Base-by-base conservation (phyloP, 2,888 invertebrate species). In the Chironomus riparius region DNA sequence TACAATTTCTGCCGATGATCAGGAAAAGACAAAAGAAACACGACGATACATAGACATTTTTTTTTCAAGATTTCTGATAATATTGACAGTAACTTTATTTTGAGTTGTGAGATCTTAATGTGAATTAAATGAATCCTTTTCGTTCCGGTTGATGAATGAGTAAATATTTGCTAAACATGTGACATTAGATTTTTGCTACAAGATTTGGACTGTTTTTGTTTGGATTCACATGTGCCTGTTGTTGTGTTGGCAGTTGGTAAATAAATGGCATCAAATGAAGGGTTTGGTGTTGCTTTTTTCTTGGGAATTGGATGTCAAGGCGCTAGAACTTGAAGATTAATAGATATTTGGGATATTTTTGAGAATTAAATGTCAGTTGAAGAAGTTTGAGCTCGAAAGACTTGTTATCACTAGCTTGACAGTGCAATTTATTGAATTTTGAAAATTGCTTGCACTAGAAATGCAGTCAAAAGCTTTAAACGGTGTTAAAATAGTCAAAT, bases 21-120 rank as follows among this genome's bases (percentile, higher is more conserved):
- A 10, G 1, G 2, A 38, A 38, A 38, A 38, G 38, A 38, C 38
- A 38, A 38, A 38, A 38, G 38, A 38, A 38, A 38, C 38, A 38
- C 10, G 38, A 38, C 6, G 28, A 28, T 24, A 24, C 24, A 24
- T 24, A 24, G 24, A 24, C 2, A 24, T n/a, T n/a, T n/a, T n/a
- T n/a, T n/a, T 56, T 56, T 56, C 6, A 50, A 70, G 56, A 50
- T 70, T 50, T 70, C 47, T 70, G 70, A 28, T 38, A 68, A 38
- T 68, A 68, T 38, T 56, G 56, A 56, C 56, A 56, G 18, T 2
- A 15, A 10, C 13, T 18, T 38, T n/a, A n/a, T n/a, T 38, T 38
- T 38, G 38, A 38, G 10, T 38, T 38, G 56, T 56, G 15, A 56
- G 56, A 56, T 56, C 15, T 50, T 15, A 50, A 13, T 50, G n/a